Evolutionary conservation across 2,888 invertebrate species (phyloP).

Genomic region (Parnassius orleans): DNA sequence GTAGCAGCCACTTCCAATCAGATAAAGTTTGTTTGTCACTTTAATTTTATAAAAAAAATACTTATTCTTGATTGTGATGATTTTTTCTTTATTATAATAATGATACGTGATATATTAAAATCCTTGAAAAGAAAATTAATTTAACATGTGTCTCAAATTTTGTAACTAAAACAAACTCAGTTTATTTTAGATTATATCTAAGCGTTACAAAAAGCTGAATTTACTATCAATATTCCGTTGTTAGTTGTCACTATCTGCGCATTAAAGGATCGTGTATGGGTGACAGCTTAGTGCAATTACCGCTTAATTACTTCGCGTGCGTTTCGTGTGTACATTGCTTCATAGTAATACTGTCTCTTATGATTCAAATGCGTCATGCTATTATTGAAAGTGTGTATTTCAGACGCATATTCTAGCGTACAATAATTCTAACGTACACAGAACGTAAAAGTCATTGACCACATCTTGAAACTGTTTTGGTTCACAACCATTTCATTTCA

Average conservation of each 20-base stretch:
- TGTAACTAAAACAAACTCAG: too few relatives aligned
- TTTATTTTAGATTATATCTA: too few relatives aligned
- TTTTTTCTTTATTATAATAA: too few relatives aligned
- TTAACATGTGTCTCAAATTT: too few relatives aligned
- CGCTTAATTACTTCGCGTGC: constrained; percentile 26
- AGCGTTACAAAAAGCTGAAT: too few relatives aligned
- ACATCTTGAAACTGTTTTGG: not conserved
- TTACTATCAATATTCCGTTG: too few relatives aligned
- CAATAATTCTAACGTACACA: constrained; percentile 1
- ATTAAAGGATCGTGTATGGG: not conserved
- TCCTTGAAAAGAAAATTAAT: too few relatives aligned
- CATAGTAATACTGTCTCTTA: constrained; percentile 22
- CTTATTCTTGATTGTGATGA: too few relatives aligned
- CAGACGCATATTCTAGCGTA: constrained; percentile 9
- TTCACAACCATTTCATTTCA: not conserved
- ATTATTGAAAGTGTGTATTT: constrained; percentile 35
- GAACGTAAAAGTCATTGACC: constrained; percentile 27
- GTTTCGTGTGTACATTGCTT: constrained; percentile 2
- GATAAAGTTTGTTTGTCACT: too few relatives aligned
- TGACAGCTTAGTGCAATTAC: not conserved
- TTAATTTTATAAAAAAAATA: too few relatives aligned
- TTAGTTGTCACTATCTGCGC: not conserved
- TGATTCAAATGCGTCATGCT: constrained; percentile 29
- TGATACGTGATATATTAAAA: too few relatives aligned
- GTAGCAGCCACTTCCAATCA: too few relatives aligned